phyloP scores from a whole-genome alignment of 2,113 vertebrate genomes.

The Osmerus eperlanus region DNA sequence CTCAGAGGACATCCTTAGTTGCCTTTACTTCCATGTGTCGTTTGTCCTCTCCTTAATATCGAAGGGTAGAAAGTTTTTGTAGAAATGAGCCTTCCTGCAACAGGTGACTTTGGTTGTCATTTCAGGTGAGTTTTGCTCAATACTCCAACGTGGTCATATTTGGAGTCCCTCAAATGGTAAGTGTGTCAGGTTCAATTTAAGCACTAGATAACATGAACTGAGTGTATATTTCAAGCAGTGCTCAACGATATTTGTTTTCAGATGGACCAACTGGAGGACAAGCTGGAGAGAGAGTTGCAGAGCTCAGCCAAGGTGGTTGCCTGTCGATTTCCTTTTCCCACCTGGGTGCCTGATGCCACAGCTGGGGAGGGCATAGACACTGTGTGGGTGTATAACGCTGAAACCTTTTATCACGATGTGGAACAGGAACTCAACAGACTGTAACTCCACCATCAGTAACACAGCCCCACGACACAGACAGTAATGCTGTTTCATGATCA shows the following conservation, averaged over 20 bases:
- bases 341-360: conserved; percentile 79
- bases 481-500: background rate
- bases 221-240: background rate
- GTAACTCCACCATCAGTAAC: background rate
- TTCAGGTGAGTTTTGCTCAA: conserved; percentile 83
- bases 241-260: conserved; percentile 55
- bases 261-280: conserved; percentile 88
- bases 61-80: too few relatives aligned
- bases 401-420: conserved; percentile 50
- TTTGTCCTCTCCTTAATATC: background rate
- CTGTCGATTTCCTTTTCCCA: conserved; percentile 94
- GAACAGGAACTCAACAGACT: background rate
- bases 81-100: background rate
- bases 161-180: conserved; percentile 97
- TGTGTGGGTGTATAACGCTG: conserved; percentile 85
- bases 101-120: conserved; percentile 26
- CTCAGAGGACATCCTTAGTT: too few relatives aligned
- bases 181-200: conserved; percentile 33
- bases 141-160: conserved; percentile 91
- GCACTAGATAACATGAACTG: background rate
- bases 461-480: background rate
- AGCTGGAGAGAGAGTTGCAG: conserved; percentile 81
- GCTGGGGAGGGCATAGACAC: conserved; percentile 86
- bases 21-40: background rate
- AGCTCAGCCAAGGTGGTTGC: conserved; percentile 81